Evolutionary conservation across 1,140 invertebrate genomes (phyloP), one percentile per base, ranked within the genome.

Genomic region (Drosophila oshimai): DNA sequence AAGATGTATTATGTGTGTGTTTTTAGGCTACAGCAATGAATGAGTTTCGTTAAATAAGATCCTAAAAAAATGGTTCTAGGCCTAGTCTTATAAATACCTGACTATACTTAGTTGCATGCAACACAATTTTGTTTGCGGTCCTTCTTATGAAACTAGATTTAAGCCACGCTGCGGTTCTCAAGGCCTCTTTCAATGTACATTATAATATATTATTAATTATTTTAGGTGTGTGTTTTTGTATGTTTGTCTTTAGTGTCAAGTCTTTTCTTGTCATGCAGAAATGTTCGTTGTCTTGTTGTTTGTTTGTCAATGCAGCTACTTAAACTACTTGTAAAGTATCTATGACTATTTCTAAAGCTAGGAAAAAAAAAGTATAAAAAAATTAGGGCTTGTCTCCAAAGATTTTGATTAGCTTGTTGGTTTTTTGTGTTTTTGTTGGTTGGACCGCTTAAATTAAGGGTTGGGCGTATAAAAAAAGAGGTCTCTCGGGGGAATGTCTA

Each of bases 111-210:
- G 42, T 58, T 28, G 6, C 53, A 55, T 37, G 17, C 15, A 39
- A 44, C 41, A 39, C 28, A 29, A 36, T 44, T 72, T 75, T 28
- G 7, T 61, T 31, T 69, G 9, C 12, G 20, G 28, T n/a, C 17
- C 31, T 53, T 12, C 29, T 64, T 62, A 54, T 33, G 42, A 36
- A 13, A 36, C 26, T 45, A 71, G 22, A 45, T 76, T 73, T 84
- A 84, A 84, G 80, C 80, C 80, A 84, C 80, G 49, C 61, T 84
- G 80, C 80, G 80, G 80, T 84, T 70, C 62, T 79, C 29, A 84
- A 84, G 80, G 76, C 80, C 80, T 75, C 80, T 57, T 55, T 45
- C 18, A 84, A 84, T 86, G 44, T 84, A 86, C 80, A 84, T 18
- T 29, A 37, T 47, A 12, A 26, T 26, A 39, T 29, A 44, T 22